phyloP scores from a whole-genome alignment of 30 jellyfish, hydroid and myxozoan genomes.

The Pseudorhiza aurosa region DNA sequence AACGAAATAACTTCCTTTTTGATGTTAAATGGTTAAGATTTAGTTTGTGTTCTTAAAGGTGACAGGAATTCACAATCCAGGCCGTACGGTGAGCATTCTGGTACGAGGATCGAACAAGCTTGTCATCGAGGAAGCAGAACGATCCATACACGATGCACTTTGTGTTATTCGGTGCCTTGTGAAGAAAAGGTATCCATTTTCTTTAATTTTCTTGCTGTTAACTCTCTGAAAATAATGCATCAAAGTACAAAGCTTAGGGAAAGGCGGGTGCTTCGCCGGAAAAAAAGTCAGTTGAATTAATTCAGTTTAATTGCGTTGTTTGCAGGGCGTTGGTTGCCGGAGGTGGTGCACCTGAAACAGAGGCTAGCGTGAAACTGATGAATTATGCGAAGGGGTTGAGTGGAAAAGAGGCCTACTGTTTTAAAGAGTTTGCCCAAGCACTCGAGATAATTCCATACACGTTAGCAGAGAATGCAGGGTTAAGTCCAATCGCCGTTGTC shows the following conservation, averaged over 20 bases:
- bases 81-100: slow-evolving; percentile 93
- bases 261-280: background rate
- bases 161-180: slow-evolving; percentile 98
- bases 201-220: too few species aligned
- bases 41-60: slow-evolving; percentile 69
- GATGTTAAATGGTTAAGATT: too few species aligned
- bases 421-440: slow-evolving; percentile 98
- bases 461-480: slow-evolving; percentile 98
- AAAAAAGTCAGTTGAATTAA: too few species aligned
- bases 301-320: background rate
- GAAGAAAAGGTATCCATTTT: slow-evolving; percentile 74
- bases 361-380: slow-evolving; percentile 81
- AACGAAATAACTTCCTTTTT: too few species aligned
- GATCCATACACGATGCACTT: slow-evolving; percentile 98
- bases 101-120: slow-evolving; percentile 96
- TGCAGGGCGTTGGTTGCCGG: slow-evolving; percentile 98
- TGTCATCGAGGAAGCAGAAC: slow-evolving; percentile 98
- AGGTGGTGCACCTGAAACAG: slow-evolving; percentile 99
- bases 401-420: slow-evolving; percentile 97
- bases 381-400: slow-evolving; percentile 81
- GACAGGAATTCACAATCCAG: slow-evolving; percentile 95
- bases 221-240: background rate
- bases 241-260: background rate
- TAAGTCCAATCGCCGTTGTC: slow-evolving; percentile 95
- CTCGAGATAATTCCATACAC: slow-evolving; percentile 97